Percentiles rank a stretch among this genome's conserved stretches.
phyloP scores from a whole-genome alignment of 2,888 invertebrate species.

The Tenthredo scrophulariae region DNA sequence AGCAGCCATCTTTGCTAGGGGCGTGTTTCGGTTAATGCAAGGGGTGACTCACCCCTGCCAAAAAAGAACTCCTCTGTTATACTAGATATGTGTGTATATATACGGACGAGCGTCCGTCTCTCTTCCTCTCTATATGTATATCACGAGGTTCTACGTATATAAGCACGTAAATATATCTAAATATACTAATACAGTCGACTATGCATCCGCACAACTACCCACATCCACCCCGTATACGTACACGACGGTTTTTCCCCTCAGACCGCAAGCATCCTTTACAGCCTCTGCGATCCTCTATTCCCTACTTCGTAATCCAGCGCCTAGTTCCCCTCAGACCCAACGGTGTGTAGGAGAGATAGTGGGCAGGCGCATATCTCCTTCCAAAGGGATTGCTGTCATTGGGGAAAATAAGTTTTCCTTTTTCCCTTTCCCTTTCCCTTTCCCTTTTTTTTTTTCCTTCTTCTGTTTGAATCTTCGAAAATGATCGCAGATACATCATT shows the following conservation, averaged over 20 bases:
- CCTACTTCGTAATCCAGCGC: constrained; percentile 18
- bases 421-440: not conserved
- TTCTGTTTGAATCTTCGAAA: not conserved
- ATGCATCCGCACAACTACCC: not conserved
- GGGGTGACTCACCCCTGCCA: constrained; percentile 74
- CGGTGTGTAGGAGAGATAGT: constrained; percentile 25
- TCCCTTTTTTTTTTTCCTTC: not conserved
- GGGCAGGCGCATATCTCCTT: constrained; percentile 10
- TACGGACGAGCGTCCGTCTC: not conserved
- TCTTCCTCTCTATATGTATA: no score
- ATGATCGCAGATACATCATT: not conserved
- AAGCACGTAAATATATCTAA: not conserved
- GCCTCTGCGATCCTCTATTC: constrained; percentile 32
- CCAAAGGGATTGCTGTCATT: not conserved
- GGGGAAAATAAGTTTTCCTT: not conserved
- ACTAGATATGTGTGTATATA: not conserved
- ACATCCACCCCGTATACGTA: not conserved
- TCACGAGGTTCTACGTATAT: not conserved
- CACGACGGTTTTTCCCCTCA: constrained; percentile 25
- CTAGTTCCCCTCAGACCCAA: not conserved
- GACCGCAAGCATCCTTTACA: constrained; percentile 10
- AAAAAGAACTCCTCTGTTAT: not conserved
- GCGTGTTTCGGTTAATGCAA: constrained; percentile 67
- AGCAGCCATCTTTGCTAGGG: constrained; percentile 74
- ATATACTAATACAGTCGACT: not conserved